These are phyloP conservation scores for Paralichthys olivaceus DNA, from an alignment of 2,113 vertebrate genomes.

Conservation along the genomic window DNA sequence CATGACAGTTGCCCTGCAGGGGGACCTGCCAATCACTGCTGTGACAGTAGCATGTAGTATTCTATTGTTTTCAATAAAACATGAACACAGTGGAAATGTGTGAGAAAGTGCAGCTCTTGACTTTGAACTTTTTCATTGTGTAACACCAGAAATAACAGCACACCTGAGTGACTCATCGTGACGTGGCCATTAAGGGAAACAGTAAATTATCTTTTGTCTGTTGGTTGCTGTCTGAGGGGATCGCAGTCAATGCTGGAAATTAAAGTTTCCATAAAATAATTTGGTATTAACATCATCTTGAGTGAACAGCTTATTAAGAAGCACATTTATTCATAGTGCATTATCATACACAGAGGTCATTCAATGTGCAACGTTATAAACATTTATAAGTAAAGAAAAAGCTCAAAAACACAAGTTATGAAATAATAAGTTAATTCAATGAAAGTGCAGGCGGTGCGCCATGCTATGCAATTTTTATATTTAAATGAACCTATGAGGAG, in stretches of 20 bases:
- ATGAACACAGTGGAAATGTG: not conserved
- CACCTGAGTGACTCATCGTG: conserved; percentile 41
- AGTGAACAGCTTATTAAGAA: too few relatives aligned
- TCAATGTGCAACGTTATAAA: too few relatives aligned
- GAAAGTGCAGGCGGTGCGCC: too few relatives aligned
- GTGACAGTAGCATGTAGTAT: conserved; percentile 10
- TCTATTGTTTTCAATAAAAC: not conserved
- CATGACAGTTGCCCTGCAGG: conserved; percentile 44
- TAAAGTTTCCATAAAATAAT: not conserved
- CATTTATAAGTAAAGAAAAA: too few relatives aligned
- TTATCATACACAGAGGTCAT: too few relatives aligned
- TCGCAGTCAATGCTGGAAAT: not conserved
- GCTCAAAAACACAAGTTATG: too few relatives aligned
- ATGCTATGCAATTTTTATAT: too few relatives aligned
- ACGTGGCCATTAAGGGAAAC: not conserved
- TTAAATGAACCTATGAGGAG: too few relatives aligned
- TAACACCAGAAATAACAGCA: conserved; percentile 7
- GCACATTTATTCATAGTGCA: too few relatives aligned
- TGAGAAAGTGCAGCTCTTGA: not conserved
- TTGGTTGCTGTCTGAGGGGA: conserved; percentile 1
- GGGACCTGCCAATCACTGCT: conserved; percentile 40
- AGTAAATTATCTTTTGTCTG: conserved; percentile 23
- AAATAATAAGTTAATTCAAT: too few relatives aligned
- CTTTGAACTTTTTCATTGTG: conserved; percentile 20
- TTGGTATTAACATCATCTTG: too few relatives aligned